A percentile compares a stretch with the other conserved stretches of the same genome.
Evolutionary conservation across 2,888 invertebrate species (phyloP).

Genomic region (Andrena bicolor): DNA sequence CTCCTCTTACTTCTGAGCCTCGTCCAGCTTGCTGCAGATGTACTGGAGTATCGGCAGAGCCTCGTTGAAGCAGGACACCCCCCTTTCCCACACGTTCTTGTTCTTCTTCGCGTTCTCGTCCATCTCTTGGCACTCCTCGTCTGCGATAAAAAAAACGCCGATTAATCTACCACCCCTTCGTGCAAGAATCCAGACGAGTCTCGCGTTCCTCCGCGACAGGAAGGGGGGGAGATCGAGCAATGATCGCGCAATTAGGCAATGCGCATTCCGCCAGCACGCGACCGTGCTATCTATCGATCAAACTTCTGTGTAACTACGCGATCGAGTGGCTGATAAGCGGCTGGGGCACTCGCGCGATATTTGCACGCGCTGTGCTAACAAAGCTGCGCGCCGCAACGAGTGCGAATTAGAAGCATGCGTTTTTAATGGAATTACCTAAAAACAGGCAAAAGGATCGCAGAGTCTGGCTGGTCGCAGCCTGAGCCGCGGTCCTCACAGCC

Average conservation of each 20-base stretch:
- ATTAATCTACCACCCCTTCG: neutral
- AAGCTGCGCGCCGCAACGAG: neutral
- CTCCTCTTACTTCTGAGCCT: conserved; percentile 89
- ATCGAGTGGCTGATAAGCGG: neutral
- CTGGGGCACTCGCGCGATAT: neutral
- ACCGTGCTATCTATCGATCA: conserved; percentile 64
- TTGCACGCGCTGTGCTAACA: neutral
- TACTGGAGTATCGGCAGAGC: conserved; percentile 96
- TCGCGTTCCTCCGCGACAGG: neutral
- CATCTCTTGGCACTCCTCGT: conserved; percentile 92
- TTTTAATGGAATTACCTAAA: conserved; percentile 86
- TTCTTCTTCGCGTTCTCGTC: conserved; percentile 83
- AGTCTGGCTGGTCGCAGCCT: conserved; percentile 96
- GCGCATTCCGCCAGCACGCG: conserved; percentile 47
- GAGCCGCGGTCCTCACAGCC: conserved; percentile 93
- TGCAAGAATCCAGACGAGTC: neutral
- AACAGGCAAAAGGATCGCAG: conserved; percentile 94
- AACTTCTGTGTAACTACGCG: conserved; percentile 46
- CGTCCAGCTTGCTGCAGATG: conserved; percentile 93
- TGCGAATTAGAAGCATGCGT: neutral
- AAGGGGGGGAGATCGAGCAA: neutral
- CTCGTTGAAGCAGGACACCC: conserved; percentile 95
- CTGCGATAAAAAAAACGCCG: conserved; percentile 82
- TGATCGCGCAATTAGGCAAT: conserved; percentile 9
- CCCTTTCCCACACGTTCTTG: conserved; percentile 86